Evolutionary conservation across 2,797 vertebrate genomes (phyloP), one percentile per base, ranked within the genome.

Genomic region (Urophycis tenuis): DNA sequence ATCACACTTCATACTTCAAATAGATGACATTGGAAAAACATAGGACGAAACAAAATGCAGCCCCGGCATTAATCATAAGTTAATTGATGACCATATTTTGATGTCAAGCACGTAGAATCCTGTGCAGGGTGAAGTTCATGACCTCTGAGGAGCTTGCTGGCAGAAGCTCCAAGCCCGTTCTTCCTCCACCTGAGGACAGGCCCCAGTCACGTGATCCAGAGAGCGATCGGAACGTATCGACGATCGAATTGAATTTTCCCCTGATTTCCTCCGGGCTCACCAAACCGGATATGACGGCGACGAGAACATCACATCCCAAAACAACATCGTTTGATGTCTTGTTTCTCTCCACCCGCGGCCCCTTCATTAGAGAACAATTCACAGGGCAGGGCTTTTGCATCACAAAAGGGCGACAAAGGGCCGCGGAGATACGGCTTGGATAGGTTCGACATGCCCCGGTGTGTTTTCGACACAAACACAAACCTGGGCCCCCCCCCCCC

Each of bases 361-460:
- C n/a, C 53, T 29, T 79, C 25, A 64, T 0, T 12, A 19, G 14
- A n/a, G 2, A 6, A 70, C 73, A 60, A 15, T 74, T 31, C 3
- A 80, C 81, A 78, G 69, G 19, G 77, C n/a, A n/a, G n/a, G 25
- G 22, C 2, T 25, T 81, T 64, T 75, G 36, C 78, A 80, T 82
- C 45, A 85, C 77, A 82, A 81, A 84, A n/a, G n/a, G 72, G 72
- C 74, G 39, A 75, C 1, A 78, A 74, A 83, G 72, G 0, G 1
- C 83, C 34, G 49, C 73, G 78, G 75, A 75, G 41, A 74, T 30
- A 39, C 79, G 74, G 80, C 78, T 77, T 80, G 74, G 45, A 82
- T 80, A 75, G 81, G 75, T 81, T 81, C 67, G 60, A 19, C 82
- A 80, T 25, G 36, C 30, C 34, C 76, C 39, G 45, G 72, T 33